A percentile compares a stretch with the other conserved stretches of the same genome.
These are phyloP conservation scores for Paracanthobrama guichenoti DNA, from an alignment of 2,113 vertebrate species.

Conservation along the genomic window DNA sequence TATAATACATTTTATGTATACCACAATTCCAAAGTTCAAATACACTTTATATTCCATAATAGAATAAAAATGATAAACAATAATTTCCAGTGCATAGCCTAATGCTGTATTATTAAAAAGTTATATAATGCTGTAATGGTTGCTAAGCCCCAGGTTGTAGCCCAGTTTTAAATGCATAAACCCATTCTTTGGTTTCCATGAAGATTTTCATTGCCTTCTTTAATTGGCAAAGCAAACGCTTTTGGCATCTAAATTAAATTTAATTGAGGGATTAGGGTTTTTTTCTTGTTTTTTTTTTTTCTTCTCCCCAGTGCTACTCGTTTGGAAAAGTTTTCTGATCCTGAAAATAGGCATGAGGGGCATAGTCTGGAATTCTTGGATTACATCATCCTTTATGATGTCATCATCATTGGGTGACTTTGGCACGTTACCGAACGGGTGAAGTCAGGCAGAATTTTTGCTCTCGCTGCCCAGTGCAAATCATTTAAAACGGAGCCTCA, in stretches of 20 bases:
- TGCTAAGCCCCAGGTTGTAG: slow-evolving; percentile 1
- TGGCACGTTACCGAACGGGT: slow-evolving; percentile 55
- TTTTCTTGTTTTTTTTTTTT: background rate
- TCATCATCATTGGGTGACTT: slow-evolving; percentile 63
- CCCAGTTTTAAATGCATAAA: background rate
- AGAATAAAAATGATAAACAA: background rate
- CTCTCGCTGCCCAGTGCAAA: slow-evolving; percentile 34
- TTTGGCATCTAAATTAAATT: slow-evolving; percentile 5
- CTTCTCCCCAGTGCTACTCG: background rate
- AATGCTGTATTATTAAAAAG: background rate
- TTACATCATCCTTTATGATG: slow-evolving; percentile 65
- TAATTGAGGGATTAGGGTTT: slow-evolving; percentile 6
- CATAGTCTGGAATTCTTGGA: slow-evolving; percentile 54
- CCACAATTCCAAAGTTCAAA: background rate
- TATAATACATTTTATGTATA: background rate
- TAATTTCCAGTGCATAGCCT: background rate
- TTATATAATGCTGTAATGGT: background rate
- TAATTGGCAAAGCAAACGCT: background rate
- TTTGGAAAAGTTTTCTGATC: slow-evolving; percentile 12
- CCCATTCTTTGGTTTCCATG: background rate
- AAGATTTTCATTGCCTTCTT: background rate
- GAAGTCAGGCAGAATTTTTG: slow-evolving; percentile 55
- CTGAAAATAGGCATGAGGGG: slow-evolving; percentile 47
- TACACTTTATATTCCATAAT: background rate
- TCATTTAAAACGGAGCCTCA: slow-evolving; percentile 52